phyloP scores from a whole-genome alignment of 2,888 invertebrate genomes.

The Griposia aprilina region DNA sequence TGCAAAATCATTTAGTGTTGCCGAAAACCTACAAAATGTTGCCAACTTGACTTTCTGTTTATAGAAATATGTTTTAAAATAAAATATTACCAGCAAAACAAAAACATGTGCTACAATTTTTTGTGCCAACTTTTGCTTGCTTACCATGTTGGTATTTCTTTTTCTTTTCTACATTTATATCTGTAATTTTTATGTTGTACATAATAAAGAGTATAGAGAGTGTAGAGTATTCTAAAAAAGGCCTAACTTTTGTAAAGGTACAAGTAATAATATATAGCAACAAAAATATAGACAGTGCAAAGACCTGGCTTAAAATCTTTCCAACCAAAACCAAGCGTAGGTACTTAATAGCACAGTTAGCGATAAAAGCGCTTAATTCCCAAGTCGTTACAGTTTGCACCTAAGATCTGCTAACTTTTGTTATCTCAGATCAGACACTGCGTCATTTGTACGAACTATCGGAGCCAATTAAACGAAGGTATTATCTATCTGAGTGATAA shows the following conservation, averaged over 20 bases:
- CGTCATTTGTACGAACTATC: constrained; percentile 22
- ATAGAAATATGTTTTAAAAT: neutral
- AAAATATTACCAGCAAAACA: no score
- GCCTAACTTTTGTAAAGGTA: neutral
- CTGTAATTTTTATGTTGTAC: no score
- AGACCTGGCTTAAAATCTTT: neutral
- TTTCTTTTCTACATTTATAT: no score
- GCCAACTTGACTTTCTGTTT: neutral
- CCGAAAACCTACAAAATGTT: no score
- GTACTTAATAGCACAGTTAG: constrained; percentile 8
- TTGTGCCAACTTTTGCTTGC: neutral
- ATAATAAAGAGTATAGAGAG: no score
- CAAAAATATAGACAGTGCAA: neutral
- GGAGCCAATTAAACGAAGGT: constrained; percentile 31
- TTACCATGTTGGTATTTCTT: no score
- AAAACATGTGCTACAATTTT: neutral
- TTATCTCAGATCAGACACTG: constrained; percentile 26
- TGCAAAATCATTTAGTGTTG: neutral
- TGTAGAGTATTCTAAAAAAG: no score
- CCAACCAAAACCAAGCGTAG: constrained; percentile 7
- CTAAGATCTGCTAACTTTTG: constrained; percentile 28
- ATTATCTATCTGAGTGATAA: neutral
- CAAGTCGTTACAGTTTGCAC: constrained; percentile 22
- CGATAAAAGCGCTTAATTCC: constrained; percentile 40
- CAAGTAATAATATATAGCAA: no score